Evolutionary conservation across 1,140 invertebrate species (phyloP), one percentile per base, ranked within the genome.

Genomic region (Halictus rubicundus): DNA sequence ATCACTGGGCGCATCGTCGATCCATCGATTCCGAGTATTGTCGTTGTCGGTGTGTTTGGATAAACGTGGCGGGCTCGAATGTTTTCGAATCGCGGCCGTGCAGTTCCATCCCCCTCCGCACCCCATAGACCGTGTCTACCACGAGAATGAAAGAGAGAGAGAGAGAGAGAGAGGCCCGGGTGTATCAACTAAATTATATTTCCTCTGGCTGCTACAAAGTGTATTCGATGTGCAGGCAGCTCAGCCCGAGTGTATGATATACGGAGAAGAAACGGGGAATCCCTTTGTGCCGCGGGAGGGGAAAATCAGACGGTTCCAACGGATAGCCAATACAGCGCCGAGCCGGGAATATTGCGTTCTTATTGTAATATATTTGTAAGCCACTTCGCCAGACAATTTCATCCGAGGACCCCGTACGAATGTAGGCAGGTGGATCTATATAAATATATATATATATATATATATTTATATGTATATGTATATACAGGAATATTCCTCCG

Each of bases 301-400:
- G 49, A 65, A 76, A 86, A 80, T 75, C 83, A 77, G 80, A 73
- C 71, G 75, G 71, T 80, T 80, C 83, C 42, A 32, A 60, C 27
- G 68, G 73, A 82, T 71, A 80, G 72, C 84, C 84, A 80, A 86
- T 86, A 80, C 74, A 54, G 23, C 52, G 12, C 16, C 32, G 64
- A 68, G 32, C 73, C 37, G 21, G 57, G 80, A 86, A 86, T 86
- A 86, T 86, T 85, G 81, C 83, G 75, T 80, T 70, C 78, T 85
- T 85, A 86, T 86, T 85, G 84, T 85, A 85, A 86, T 86, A 88
- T 87, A 85, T 87, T 88, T 88, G 86, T 87, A 85, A 88, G 83
- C 86, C 80, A 87, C 86, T 88, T 85, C 79, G 86, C 69, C 79
- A 87, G 83, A 88, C 86, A 88, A 87, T 88, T 87, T 88, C 86